Evolutionary conservation across 2,888 invertebrate species (phyloP).

Genomic region (Eumacrocentrus americanus): DNA sequence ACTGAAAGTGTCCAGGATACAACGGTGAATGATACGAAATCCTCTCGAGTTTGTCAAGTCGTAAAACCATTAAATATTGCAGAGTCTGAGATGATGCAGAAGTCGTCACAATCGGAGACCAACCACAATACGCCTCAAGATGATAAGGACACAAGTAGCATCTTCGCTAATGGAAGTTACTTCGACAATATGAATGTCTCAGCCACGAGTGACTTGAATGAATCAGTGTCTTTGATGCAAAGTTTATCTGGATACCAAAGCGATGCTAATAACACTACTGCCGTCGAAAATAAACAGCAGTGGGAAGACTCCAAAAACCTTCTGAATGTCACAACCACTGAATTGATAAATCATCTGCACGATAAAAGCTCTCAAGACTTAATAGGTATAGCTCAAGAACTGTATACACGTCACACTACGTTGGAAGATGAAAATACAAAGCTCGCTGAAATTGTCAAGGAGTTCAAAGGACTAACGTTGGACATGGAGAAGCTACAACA

Average conservation of each 20-base stretch:
- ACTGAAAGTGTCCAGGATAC: background rate
- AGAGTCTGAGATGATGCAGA: background rate
- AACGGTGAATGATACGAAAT: background rate
- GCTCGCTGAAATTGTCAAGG: conserved; percentile 47
- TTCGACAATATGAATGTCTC: conserved; percentile 45
- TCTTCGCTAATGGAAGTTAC: conserved; percentile 47
- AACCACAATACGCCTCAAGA: background rate
- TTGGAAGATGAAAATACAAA: conserved; percentile 46
- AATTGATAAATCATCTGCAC: conserved; percentile 24
- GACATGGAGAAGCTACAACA: conserved; percentile 47
- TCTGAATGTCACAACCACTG: conserved; percentile 22
- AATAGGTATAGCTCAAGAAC: conserved; percentile 28
- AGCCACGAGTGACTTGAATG: conserved; percentile 23
- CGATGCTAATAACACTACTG: background rate
- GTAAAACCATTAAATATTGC: background rate
- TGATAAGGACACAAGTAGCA: conserved; percentile 44
- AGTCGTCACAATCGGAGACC: background rate
- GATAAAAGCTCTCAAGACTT: conserved; percentile 33
- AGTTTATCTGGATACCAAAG: conserved; percentile 10
- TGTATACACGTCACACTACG: conserved; percentile 33
- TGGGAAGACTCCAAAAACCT: conserved; percentile 25
- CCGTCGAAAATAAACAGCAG: conserved; percentile 12
- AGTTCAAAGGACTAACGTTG: conserved; percentile 46
- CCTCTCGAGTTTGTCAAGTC: conserved; percentile 3
- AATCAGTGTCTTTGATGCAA: conserved; percentile 18